Evolutionary conservation across 2,888 invertebrate genomes (phyloP), one percentile per base, ranked within the genome.

Genomic region (Chrysotoxum bicinctum): DNA sequence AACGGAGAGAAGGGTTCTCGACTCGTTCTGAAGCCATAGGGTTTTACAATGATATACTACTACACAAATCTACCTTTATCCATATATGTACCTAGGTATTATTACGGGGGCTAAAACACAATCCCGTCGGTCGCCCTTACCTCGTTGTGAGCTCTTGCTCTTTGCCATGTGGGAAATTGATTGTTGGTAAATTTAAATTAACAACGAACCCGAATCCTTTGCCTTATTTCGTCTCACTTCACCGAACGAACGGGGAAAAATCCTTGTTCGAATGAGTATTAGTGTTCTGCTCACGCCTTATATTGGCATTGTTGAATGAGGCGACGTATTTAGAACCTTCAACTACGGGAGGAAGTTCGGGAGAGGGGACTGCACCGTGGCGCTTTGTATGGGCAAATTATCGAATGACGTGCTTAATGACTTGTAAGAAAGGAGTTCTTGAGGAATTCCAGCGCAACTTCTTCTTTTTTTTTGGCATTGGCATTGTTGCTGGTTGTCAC

Each of bases 361-460:
- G 32, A 45, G 35, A 8, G 58, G 43, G 72, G 35, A 14, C 16
- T 58, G 48, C 56, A 58, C 32, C 70, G 77, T 82, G 86, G 77
- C 82, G 81, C 86, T 81, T 86, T 82, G 81, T 86, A 86, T 86
- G 86, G 85, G 86, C 78, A 86, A 86, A 86, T 86, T 86, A 86
- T 86, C 86, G 86, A 86, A 86, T 82, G 86, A 86, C 86, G 86
- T 86, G 86, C 86, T 82, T 86, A 82, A 86, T 86, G 86, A 86
- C 86, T 86, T 78, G 86, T 82, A 86, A 86, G 73, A 78, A 86
- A 78, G 69, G 70, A 86, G 82, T 77, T 85, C 73, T 81, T 76
- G 73, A 85, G 50, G 81, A 80, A 85, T 85, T 81, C 58, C 76
- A 81, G 50, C 72, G 56, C 80, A 72, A 62, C 66, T 76, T 72